phyloP scores from a whole-genome alignment of 2,797 vertebrate species.

The Enteromius thamalakanensis region DNA sequence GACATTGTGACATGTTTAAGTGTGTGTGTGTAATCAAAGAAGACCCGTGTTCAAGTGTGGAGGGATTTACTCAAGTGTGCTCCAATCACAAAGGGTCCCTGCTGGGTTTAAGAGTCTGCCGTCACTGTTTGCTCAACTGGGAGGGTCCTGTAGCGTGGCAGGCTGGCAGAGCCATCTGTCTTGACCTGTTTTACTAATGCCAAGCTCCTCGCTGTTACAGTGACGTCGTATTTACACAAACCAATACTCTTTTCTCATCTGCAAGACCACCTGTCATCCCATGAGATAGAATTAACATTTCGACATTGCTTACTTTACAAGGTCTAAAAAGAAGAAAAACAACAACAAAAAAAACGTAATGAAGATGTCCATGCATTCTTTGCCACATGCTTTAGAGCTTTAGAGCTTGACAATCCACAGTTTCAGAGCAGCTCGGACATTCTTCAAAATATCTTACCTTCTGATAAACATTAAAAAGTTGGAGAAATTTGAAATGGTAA shows the following conservation, averaged over 20 bases:
- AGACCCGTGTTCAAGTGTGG: not conserved
- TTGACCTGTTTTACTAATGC: constrained; percentile 44
- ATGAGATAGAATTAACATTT: not conserved
- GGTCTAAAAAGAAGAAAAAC: not conserved
- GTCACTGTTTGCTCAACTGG: constrained; percentile 44
- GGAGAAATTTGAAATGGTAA: not conserved
- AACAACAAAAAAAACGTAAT: not conserved
- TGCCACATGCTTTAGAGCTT: not conserved
- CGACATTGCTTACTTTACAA: not conserved
- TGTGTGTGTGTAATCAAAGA: constrained; percentile 11
- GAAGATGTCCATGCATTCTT: not conserved
- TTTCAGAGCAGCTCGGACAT: not conserved
- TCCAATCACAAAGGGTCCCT: constrained; percentile 4
- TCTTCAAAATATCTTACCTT: not conserved
- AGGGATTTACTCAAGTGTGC: constrained; percentile 21
- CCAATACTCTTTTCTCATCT: not conserved
- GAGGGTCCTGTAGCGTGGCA: constrained; percentile 36
- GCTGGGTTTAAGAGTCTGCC: constrained; percentile 22
- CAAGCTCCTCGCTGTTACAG: not conserved
- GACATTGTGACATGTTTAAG: constrained; percentile 31
- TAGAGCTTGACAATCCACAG: not conserved
- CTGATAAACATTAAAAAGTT: not conserved
- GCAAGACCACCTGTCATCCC: not conserved
- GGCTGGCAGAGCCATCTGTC: constrained; percentile 51
- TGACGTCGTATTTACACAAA: constrained; percentile 30